phyloP scores from a whole-genome alignment of 2,113 vertebrate genomes.

The Epinephelus moara region DNA sequence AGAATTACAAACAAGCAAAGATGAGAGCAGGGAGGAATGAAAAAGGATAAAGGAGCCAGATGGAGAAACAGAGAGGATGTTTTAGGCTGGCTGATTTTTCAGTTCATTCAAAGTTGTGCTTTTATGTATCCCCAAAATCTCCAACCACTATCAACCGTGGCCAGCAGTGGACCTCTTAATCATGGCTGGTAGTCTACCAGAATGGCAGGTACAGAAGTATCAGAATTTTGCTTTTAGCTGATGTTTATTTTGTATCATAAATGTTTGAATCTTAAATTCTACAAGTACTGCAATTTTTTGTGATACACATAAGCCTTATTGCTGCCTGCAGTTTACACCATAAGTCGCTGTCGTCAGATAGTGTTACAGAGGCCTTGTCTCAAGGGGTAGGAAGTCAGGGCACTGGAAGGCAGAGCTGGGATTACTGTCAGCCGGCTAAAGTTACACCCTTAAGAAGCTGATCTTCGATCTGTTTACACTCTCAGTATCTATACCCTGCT shows the following conservation, averaged over 20 bases:
- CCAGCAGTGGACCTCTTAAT: not conserved
- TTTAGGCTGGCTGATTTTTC: conserved; percentile 5
- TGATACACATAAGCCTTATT: not conserved
- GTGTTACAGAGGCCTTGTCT: conserved; percentile 37
- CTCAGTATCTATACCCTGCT: conserved; percentile 31
- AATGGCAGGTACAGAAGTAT: not conserved
- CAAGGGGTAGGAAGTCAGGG: conserved; percentile 24
- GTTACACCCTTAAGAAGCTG: conserved; percentile 48
- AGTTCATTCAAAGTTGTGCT: not conserved
- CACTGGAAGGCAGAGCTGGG: conserved; percentile 25
- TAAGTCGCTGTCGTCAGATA: conserved; percentile 18
- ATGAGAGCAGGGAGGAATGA: conserved; percentile 40
- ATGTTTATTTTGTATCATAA: not conserved
- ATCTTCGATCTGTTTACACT: conserved; percentile 67
- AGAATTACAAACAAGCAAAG: conserved; percentile 67
- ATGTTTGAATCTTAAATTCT: not conserved
- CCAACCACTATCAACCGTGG: not conserved
- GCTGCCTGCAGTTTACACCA: conserved; percentile 14
- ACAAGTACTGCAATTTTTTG: not conserved
- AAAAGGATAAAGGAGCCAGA: conserved; percentile 17
- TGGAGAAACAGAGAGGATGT: conserved; percentile 9
- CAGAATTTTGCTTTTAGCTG: not conserved
- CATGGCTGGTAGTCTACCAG: not conserved
- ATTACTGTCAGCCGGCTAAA: conserved; percentile 46
- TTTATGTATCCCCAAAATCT: conserved; percentile 6